Evolutionary conservation across 2,797 vertebrate genomes (phyloP), one percentile per base, ranked within the genome.

Genomic region (Anas acuta): DNA sequence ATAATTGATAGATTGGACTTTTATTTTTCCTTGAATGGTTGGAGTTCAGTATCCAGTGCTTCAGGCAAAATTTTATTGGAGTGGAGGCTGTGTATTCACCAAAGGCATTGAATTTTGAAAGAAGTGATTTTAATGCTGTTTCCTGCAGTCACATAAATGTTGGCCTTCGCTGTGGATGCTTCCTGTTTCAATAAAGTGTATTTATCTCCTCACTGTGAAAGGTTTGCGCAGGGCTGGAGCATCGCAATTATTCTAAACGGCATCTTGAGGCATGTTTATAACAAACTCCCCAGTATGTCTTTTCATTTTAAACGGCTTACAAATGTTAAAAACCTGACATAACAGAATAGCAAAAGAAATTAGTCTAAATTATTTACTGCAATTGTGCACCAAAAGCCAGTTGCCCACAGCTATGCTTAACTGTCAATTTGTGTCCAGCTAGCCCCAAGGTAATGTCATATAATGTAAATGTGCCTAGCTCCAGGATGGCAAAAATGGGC

Each of bases 181-280:
- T 91, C 47, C 53, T 82, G 37, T 60, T 93, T 56, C 74, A 92
- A 74, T 73, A 66, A 79, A 90, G 9, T 20, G 5, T 56, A 76
- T 94, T 94, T 90, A 58, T 70, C 20, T 72, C 51, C 67, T 93
- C 20, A 5, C 41, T 30, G 47, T 58, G 51, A 79, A 86, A 72
- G 32, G 45, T 57, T 79, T 87, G 53, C 33, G n/a, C 45, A 66
- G n/a, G 43, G 30, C 53, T 60, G 28, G 33, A 81, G 13, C 47
- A 84, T 43, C 66, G 41, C 78, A 87, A 66, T 93, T 83, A 92
- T 76, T 76, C 61, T 80, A 85, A 89, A 92, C 41, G 60, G 53
- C 75, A 83, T 56, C 47, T 71, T 3, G 13, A 92, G 64, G 60
- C 71, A 79, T 8, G 11, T 54, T 82, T 84, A 51, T 72, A 92